These are phyloP conservation scores for Tragulus kanchil DNA, from an alignment of 2,113 vertebrate species.

Conservation along the genomic window DNA sequence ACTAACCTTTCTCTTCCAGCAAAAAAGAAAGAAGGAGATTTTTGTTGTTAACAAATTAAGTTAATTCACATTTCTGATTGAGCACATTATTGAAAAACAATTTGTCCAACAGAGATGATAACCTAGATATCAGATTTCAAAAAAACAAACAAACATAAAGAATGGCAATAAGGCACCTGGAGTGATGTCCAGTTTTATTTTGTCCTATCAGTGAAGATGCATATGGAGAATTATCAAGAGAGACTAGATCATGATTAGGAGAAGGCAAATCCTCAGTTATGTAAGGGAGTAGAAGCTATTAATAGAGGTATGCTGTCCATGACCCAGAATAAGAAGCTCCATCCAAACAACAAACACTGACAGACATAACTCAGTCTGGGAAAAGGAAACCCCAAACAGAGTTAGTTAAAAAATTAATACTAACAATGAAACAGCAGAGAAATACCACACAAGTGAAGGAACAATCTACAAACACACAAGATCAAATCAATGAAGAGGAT, in stretches of 20 bases:
- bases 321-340: too few species aligned
- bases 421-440: too few species aligned
- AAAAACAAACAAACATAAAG: background rate
- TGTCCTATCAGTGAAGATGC: background rate
- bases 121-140: too few species aligned
- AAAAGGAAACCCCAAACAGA: too few species aligned
- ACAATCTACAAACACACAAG: too few species aligned
- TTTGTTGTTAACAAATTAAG: slow-evolving; percentile 46
- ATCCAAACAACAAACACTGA: too few species aligned
- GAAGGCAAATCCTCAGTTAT: slow-evolving; percentile 20
- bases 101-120: background rate
- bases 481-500: too few species aligned
- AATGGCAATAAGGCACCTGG: background rate
- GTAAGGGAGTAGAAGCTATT: background rate
- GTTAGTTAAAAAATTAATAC: too few species aligned
- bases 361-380: too few species aligned
- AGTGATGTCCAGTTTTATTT: background rate
- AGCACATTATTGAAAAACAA: slow-evolving; percentile 64
- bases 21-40: background rate
- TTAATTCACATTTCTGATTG: slow-evolving; percentile 50
- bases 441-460: too few species aligned
- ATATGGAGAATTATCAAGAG: background rate
- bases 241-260: background rate
- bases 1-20: slow-evolving; percentile 12
- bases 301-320: background rate